Conservation (phyloP, 1,140 invertebrate genomes). For the Chelonus insularis region DNA sequence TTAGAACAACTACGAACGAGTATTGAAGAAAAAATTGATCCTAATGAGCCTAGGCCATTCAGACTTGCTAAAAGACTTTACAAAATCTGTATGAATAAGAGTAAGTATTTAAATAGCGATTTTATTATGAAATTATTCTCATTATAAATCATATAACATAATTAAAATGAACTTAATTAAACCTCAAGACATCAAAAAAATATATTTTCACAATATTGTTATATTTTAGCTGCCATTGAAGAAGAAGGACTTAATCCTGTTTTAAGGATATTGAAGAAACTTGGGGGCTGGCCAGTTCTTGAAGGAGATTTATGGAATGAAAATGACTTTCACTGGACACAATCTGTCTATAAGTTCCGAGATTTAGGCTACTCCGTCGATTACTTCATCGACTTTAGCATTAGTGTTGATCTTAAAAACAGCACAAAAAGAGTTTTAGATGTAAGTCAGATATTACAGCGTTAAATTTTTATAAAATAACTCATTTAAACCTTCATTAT, state of each 20-base stretch:
- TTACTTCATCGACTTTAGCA: conserved; percentile 90
- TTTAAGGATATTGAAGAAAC: conserved; percentile 68
- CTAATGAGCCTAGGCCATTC: conserved; percentile 73
- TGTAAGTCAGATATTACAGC: conserved; percentile 71
- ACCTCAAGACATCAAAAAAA: too few species aligned
- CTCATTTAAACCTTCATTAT: too few species aligned
- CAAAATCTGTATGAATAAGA: conserved; percentile 83
- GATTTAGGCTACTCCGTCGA: conserved; percentile 82
- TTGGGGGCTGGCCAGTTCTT: conserved; percentile 91
- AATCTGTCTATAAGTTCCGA: conserved; percentile 80
- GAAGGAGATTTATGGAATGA: conserved; percentile 76
- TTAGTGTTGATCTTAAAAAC: conserved; percentile 89
- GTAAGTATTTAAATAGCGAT: too few species aligned
- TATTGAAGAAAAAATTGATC: conserved; percentile 69
- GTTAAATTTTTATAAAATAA: too few species aligned
- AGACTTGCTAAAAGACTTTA: conserved; percentile 77
- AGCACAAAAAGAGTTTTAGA: conserved; percentile 83
- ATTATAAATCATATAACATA: too few species aligned
- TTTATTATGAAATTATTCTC: too few species aligned
- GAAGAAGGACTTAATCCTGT: conserved; percentile 72
- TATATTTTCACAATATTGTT: too few species aligned
- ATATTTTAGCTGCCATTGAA: conserved; percentile 71
- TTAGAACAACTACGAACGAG: conserved; percentile 77
- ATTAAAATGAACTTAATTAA: too few species aligned
- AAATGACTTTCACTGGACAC: conserved; percentile 76